Base-by-base conservation (phyloP, 1,140 invertebrate species). In the Heliconius eleuchia region DNA sequence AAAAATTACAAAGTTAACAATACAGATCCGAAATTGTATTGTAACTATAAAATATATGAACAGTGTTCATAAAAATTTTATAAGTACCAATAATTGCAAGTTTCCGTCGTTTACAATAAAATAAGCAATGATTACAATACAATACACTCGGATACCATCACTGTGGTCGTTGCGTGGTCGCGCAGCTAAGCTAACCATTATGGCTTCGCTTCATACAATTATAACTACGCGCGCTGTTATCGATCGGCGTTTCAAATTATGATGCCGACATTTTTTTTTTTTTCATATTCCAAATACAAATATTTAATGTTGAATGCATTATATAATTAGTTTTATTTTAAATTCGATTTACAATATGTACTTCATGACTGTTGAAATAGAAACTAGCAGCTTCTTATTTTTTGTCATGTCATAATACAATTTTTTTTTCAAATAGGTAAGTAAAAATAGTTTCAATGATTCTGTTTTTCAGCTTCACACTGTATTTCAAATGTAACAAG, bases 181-280 rank as follows among this genome's bases (percentile, higher is more conserved):
- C 78, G 78, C 73, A 27, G 80, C 79, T 84, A 83, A 86, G 82
- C 85, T 82, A 82, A 86, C 85, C 83, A 88, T 87, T 93, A 92
- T 90, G 91, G 91, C 91, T 93, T 92, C 91, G 81, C 86, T 86
- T 87, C 88, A 88, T 86, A 89, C 87, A 90, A 90, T 89, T 91
- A 90, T 82, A 88, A 76, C 80, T 81, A 85, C 82, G 84, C 86
- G 81, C 84, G 78, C 75, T 77, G 60, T 72, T 89, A 91, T 92
- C 86, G 91, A 91, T 89, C 84, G 81, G 78, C 73, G 72, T 85
- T 86, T 77, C 81, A 79, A 80, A 80, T 78, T 78, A 79, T 79
- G n/a, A 74, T 74, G 71, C 46, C 71, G n/a, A 82, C 74, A 78
- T 76, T 71, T 73, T 66, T 3, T 16, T 42, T 46, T 46, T 46